Evolutionary conservation across 2,888 invertebrate species (phyloP).

Genomic region (Aplocera efformata): DNA sequence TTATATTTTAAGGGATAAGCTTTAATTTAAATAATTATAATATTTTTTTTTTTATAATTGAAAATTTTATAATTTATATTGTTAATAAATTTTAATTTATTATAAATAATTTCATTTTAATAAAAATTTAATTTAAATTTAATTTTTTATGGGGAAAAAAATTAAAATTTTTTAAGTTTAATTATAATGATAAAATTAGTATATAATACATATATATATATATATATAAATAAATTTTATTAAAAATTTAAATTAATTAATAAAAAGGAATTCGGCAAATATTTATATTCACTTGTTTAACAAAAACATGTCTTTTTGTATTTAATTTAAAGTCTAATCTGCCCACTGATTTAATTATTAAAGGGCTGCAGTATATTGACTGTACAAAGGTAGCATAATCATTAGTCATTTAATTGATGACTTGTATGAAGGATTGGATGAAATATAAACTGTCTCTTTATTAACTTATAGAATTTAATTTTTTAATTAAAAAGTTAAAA

Average conservation of each 20-base stretch:
- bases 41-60: slow-evolving; percentile 41
- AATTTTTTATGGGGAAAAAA: slow-evolving; percentile 64
- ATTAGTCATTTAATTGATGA: slow-evolving; percentile 88
- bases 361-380: slow-evolving; percentile 90
- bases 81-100: slow-evolving; percentile 76
- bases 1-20: slow-evolving; percentile 81
- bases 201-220: too few relatives aligned
- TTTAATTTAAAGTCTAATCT: slow-evolving; percentile 84
- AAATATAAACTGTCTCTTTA: slow-evolving; percentile 80
- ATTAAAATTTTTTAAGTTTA: slow-evolving; percentile 64
- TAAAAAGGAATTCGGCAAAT: slow-evolving; percentile 83
- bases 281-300: slow-evolving; percentile 85
- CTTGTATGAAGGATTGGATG: slow-evolving; percentile 89
- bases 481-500: slow-evolving; percentile 83
- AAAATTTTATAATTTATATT: slow-evolving; percentile 80
- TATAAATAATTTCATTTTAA: slow-evolving; percentile 61
- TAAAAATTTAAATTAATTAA: slow-evolving; percentile 53
- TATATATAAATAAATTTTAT: slow-evolving; percentile 36
- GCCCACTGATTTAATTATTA: slow-evolving; percentile 84
- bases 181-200: slow-evolving; percentile 82
- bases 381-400: slow-evolving; percentile 90
- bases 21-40: slow-evolving; percentile 80
- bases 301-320: slow-evolving; percentile 87
- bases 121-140: slow-evolving; percentile 56
- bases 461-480: slow-evolving; percentile 64